Base-by-base conservation (phyloP, 2,113 vertebrate genomes). In the Neodon shergylaensis region DNA sequence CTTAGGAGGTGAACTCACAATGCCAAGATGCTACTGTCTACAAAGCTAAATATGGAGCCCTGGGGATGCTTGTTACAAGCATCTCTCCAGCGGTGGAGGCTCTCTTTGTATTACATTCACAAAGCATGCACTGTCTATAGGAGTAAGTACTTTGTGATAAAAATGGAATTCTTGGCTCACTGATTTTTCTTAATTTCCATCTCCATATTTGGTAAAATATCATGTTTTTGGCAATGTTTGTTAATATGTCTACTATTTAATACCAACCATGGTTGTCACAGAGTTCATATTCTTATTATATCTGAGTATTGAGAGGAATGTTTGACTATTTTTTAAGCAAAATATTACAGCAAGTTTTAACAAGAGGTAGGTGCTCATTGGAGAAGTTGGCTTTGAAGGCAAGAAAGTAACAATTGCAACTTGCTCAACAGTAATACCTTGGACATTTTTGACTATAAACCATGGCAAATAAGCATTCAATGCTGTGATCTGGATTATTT, bases 151-250 rank as follows among this genome's bases (percentile, higher is more conserved):
- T 54, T 58, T 13, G 21, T 58, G 52, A 58, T 24, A 94, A 58
- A 92, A 91, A 77, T 58, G 76, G 3, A 8, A 11, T 63, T 68
- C 72, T 36, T 77, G 42, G 61, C 6, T 70, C 24, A 61, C 3
- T 44, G 12, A 49, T 81, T 44, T 58, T 36, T 17, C 17, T 92
- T 47, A 89, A 54, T 74, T 91, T 86, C 10, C 65, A 58, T 14
- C 13, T 95, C 14, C 85, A 47, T 91, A 54, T 47, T 93, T 76
- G 73, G 22, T 78, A 58, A 73, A 96, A 82, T 36, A 88, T 31
- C n/a, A 61, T 10, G 11, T 36, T 24, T 54, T 52, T 52, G 49
- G 31, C 10, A 79, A 14, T 5, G n/a, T 87, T 94, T 93, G 44
- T 4, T 90, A 49, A 44, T 42, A 74, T 84, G 65, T 7, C 68